A percentile compares a stretch with the other conserved stretches of the same genome.
Evolutionary conservation across 2,113 vertebrate genomes (phyloP).

Genomic region (Lethenteron camtschaticum): DNA sequence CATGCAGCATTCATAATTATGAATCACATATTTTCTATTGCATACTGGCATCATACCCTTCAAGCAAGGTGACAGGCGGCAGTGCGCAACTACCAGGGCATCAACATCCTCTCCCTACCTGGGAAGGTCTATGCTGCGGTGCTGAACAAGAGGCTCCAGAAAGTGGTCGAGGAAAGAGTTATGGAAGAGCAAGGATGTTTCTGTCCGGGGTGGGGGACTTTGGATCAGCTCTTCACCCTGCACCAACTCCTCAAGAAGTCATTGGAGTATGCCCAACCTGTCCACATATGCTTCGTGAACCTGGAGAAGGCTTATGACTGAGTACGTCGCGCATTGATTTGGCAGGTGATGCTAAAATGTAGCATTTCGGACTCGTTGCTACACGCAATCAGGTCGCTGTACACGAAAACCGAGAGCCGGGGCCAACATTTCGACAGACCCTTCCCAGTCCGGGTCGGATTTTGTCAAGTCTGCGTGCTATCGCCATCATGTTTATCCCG

Average conservation of each 20-base stretch:
- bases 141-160: not conserved
- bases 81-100: not conserved
- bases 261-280: not conserved
- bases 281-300: not conserved
- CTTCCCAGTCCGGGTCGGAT: not conserved
- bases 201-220: not conserved
- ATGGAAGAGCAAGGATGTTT: not conserved
- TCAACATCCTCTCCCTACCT: not conserved
- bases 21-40: too few species aligned
- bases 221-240: constrained; percentile 4
- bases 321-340: not conserved
- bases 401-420: not conserved
- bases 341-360: not conserved
- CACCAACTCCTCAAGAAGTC: not conserved
- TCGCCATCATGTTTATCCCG: not conserved
- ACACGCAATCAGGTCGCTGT: not conserved
- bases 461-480: not conserved
- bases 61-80: constrained; percentile 1
- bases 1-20: too few species aligned
- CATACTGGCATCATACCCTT: not conserved
- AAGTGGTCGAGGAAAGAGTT: not conserved
- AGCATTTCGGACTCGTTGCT: not conserved
- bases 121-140: constrained; percentile 1
- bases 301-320: constrained; percentile 2
- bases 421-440: not conserved